Base-by-base conservation (phyloP, 2,113 vertebrate species). In the Crotalus helleri region DNA sequence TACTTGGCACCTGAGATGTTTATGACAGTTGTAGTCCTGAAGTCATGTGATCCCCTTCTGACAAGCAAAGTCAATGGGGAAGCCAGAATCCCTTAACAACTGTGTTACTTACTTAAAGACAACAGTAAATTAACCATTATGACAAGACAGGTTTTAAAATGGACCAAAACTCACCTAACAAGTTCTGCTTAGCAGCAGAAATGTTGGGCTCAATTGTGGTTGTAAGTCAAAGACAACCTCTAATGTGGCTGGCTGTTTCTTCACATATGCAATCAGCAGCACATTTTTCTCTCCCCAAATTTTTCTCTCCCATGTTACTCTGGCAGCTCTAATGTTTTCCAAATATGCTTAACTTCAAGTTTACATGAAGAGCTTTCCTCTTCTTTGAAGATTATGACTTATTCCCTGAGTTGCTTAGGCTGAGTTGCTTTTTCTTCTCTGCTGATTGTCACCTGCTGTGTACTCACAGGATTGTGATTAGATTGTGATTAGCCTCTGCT, bases 381-480 rank as follows among this genome's bases (percentile, higher is more conserved):
- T 58, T 91, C 53, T 91, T 90, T 90, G 23, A 29, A 93, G 51
- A 44, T 1, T 86, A 57, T 49, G 55, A 94, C 90, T 55, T 81
- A 57, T 85, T 88, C 53, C 87, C 53, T 74, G 39, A 89, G 21
- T 23, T 94, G 64, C 61, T 61, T 39, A 39, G 39, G 39, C 39
- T 39, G 39, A 39, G 39, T 39, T 39, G 39, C 39, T 39, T 39
- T 93, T 9, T 92, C 91, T 92, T 59, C n/a, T 74, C 51, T 69
- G 1, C 55, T 61, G 87, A 85, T 93, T 93, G 58, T 58, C 89
- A 64, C 88, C 69, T 89, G 90, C n/a, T 49, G 92, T 29, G 33
- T 92, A 64, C 81, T 74, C 81, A 13, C 13, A 58, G n/a, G 57
- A 54, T 53, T 91, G 17, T 69, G 33, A 55, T 93, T 81, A 57